Conservation (phyloP, 1,140 invertebrate genomes). For the Anoplophora glabripennis region DNA sequence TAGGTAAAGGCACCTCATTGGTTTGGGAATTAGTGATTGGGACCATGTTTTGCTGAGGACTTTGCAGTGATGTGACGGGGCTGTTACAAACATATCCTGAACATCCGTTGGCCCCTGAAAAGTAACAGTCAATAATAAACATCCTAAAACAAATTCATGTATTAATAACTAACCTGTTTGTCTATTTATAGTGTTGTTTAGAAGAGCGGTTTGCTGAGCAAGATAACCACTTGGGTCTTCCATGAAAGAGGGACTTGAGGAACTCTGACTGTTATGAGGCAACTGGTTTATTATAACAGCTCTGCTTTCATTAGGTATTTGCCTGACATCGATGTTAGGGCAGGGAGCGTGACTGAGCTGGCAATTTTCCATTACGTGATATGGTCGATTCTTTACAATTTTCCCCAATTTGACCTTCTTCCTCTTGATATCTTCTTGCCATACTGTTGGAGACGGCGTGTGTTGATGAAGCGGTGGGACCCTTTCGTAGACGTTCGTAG, state of each 20-base stretch:
- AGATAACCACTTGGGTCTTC: slow-evolving; percentile 87
- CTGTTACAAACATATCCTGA: slow-evolving; percentile 47
- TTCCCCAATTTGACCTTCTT: slow-evolving; percentile 61
- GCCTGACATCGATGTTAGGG: slow-evolving; percentile 56
- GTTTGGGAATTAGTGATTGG: slow-evolving; percentile 33
- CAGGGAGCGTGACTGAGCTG: slow-evolving; percentile 39
- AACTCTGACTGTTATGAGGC: slow-evolving; percentile 33
- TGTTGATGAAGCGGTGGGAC: slow-evolving; percentile 72
- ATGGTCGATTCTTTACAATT: slow-evolving; percentile 57
- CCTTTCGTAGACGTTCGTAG: slow-evolving; percentile 59
- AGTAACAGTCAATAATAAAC: slow-evolving; percentile 4
- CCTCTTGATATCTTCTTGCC: slow-evolving; percentile 61
- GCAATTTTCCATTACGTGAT: slow-evolving; percentile 41
- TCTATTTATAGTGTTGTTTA: slow-evolving; percentile 79
- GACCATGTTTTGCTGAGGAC: slow-evolving; percentile 32
- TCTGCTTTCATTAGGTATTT: slow-evolving; percentile 49
- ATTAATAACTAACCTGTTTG: slow-evolving; percentile 65
- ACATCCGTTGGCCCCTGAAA: slow-evolving; percentile 44
- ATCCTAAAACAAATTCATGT: too few relatives aligned
- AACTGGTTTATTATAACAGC: slow-evolving; percentile 46
- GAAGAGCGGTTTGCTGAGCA: slow-evolving; percentile 77
- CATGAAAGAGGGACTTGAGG: slow-evolving; percentile 69
- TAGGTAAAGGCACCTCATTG: slow-evolving; percentile 51
- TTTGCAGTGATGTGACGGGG: slow-evolving; percentile 41
- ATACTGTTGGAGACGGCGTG: slow-evolving; percentile 57